Evolutionary conservation across 2,888 invertebrate species (phyloP), one percentile per base, ranked within the genome.

Genomic region (Drosophila niveifrons): DNA sequence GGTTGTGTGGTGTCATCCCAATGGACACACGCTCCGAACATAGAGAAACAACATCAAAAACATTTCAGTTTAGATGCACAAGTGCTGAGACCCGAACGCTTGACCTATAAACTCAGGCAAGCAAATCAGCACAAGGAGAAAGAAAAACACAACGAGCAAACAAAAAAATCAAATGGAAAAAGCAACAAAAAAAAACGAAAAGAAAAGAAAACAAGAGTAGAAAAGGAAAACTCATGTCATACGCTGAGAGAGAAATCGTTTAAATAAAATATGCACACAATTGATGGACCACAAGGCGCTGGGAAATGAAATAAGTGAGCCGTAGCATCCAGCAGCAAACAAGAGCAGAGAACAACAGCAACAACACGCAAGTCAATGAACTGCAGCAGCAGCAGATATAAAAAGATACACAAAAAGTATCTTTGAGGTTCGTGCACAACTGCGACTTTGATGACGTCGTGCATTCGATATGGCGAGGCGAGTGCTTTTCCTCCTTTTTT

Each of bases 221-320:
- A 50, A 34, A 29, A 23, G 23, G 6, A 67, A 85, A 82, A 71
- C 66, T 65, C 76, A 79, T 82, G 67, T 82, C 86, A 88, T 75
- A 55, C 47, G 63, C 53, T 64, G 61, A 58, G 47, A 63, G 39
- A 55, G 31, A 44, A 70, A 68, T 68, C 68, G 72, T 50, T 82
- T 68, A 72, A 82, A 80, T 79, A 80, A 80, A 83, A 83, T 83
- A 80, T 73, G 81, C 68, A 82, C 82, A 82, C 82, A 88, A 85
- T 85, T 66, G 75, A 64, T 66, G 69, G 66, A 66, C 82, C 82
- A 70, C 88, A 88, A 71, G 56, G 68, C 64, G 63, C 53, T 59
- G 79, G 73, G 51, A 80, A 81, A 76, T 86, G 77, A 82, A 80
- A 76, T 83, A 81, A 86, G 83, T 81, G 87, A 81, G 83, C 87